Evolutionary conservation across 2,797 vertebrate genomes (phyloP).

Genomic region (Thaleichthys pacificus): DNA sequence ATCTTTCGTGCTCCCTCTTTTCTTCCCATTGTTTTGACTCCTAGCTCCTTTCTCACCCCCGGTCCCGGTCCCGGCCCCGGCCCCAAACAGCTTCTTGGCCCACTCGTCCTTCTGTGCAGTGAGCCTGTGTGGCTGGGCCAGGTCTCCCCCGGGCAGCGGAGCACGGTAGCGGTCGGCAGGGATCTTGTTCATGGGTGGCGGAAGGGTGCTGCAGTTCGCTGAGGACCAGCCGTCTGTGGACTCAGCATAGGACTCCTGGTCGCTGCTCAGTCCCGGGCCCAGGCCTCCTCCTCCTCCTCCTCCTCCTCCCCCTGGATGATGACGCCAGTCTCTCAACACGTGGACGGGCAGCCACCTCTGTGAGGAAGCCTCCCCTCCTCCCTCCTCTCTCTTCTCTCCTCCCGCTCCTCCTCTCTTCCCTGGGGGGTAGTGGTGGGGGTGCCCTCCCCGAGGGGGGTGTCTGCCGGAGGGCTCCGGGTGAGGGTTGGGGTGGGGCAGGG

Average conservation of each 20-base stretch:
- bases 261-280: constrained; percentile 79
- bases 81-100: constrained; percentile 87
- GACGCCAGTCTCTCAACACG: constrained; percentile 89
- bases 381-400: constrained; percentile 65
- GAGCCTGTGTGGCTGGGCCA: constrained; percentile 73
- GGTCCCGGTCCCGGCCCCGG: constrained; percentile 74
- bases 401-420: constrained; percentile 71
- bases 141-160: constrained; percentile 75
- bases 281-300: no score
- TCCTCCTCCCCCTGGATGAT: constrained; percentile 16
- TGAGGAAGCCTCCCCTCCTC: constrained; percentile 36
- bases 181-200: constrained; percentile 97
- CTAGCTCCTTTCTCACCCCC: constrained; percentile 64
- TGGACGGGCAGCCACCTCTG: constrained; percentile 94
- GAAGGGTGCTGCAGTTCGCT: constrained; percentile 94
- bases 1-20: constrained; percentile 9
- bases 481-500: constrained; percentile 70
- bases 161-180: constrained; percentile 94
- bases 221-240: constrained; percentile 98
- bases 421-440: constrained; percentile 70
- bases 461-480: constrained; percentile 69
- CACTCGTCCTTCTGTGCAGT: constrained; percentile 85
- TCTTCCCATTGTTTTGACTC: constrained; percentile 79
- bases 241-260: constrained; percentile 97
- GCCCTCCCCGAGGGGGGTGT: constrained; percentile 59